phyloP scores from a whole-genome alignment of 2,113 vertebrate species.

The Pardalotus punctatus region DNA sequence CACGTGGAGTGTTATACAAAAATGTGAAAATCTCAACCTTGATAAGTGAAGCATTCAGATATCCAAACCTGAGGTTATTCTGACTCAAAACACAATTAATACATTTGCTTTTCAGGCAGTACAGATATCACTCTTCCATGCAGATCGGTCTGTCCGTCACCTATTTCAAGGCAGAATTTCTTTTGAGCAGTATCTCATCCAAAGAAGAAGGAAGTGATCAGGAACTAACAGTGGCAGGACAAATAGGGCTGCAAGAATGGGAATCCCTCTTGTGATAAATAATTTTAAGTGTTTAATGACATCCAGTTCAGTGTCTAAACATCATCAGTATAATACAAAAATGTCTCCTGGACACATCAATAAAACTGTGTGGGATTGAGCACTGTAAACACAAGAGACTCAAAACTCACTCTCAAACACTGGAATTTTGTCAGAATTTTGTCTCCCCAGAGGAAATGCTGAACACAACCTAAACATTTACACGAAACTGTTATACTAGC shows the following conservation, averaged over 20 bases:
- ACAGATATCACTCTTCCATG: accelerated
- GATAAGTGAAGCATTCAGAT: not conserved
- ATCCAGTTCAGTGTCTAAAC: not conserved
- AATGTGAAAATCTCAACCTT: not conserved
- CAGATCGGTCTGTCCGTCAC: not conserved
- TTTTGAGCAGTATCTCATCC: not conserved
- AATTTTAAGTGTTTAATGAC: not conserved
- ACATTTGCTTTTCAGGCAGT: not conserved
- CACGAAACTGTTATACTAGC: not conserved
- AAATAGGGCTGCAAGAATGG: not conserved
- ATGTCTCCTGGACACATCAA: not conserved
- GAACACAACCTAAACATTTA: not conserved
- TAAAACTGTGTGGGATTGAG: not conserved
- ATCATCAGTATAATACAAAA: not conserved
- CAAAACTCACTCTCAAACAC: not conserved
- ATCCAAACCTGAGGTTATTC: not conserved
- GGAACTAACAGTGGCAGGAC: not conserved
- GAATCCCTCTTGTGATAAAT: not conserved
- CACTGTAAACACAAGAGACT: not conserved
- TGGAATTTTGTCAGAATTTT: not conserved
- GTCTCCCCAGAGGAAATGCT: not conserved
- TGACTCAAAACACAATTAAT: not conserved
- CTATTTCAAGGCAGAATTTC: not conserved
- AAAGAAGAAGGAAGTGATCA: not conserved
- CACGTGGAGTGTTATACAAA: not conserved